Conservation (phyloP, 2,888 invertebrate species). For the Drosophila hawaiiensis region DNA sequence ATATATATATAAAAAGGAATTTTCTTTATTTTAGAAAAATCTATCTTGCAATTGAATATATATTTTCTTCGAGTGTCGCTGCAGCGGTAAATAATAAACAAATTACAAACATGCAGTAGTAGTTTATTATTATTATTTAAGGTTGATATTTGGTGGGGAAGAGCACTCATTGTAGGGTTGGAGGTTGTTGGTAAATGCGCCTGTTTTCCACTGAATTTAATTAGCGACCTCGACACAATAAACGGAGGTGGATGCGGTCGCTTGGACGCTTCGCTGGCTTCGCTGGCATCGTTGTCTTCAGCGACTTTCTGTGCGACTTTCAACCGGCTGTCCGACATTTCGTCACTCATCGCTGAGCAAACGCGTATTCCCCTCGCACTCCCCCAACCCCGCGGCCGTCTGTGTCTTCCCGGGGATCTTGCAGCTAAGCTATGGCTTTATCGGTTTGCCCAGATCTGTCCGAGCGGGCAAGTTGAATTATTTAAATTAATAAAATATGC, state of each 20-base stretch:
- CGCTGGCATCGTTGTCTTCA: constrained; percentile 50
- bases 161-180: constrained; percentile 2
- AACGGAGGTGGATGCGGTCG: constrained; percentile 80
- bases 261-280: constrained; percentile 79
- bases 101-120: constrained; percentile 44
- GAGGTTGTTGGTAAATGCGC: constrained; percentile 60
- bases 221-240: constrained; percentile 69
- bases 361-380: constrained; percentile 27
- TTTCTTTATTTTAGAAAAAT: not conserved
- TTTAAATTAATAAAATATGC: constrained; percentile 84
- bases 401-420: constrained; percentile 12
- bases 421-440: constrained; percentile 39
- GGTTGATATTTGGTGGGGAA: constrained; percentile 20
- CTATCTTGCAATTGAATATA: rapidly evolving
- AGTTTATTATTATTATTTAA: constrained; percentile 22
- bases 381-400: not conserved
- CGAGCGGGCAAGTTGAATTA: constrained; percentile 74
- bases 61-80: not conserved
- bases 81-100: constrained; percentile 47
- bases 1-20: no score
- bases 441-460: constrained; percentile 57
- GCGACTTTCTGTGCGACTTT: constrained; percentile 40
- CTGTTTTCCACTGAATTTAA: constrained; percentile 81
- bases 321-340: constrained; percentile 53
- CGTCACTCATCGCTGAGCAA: constrained; percentile 76